phyloP scores from a whole-genome alignment of 2,888 invertebrate genomes.

The Zaprionus bogoriensis region DNA sequence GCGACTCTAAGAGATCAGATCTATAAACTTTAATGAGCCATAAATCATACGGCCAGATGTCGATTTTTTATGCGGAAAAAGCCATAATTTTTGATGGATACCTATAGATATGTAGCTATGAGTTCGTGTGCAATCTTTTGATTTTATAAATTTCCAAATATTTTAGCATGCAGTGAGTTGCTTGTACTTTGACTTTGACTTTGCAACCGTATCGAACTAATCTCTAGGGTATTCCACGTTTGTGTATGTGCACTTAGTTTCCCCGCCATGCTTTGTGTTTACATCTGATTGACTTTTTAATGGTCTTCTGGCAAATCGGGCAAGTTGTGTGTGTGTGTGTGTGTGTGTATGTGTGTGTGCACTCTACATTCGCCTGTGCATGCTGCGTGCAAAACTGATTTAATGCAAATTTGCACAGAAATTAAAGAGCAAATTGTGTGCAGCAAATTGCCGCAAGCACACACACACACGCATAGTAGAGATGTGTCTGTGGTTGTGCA shows the following conservation, averaged over 20 bases:
- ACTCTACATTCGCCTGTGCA: conserved; percentile 15
- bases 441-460: conserved; percentile 7
- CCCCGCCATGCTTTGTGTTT: conserved; percentile 22
- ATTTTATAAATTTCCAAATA: not conserved
- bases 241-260: not conserved
- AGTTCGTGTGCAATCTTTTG: not conserved
- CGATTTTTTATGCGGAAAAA: not conserved
- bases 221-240: not conserved
- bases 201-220: not conserved
- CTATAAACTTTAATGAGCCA: not conserved
- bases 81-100: not conserved
- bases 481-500: conserved; percentile 5
- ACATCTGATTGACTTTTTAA: conserved; percentile 62
- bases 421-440: conserved; percentile 34
- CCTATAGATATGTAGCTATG: not conserved
- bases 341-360: no score
- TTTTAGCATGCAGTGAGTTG: not conserved
- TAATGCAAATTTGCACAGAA: conserved; percentile 31
- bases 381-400: conserved; percentile 20
- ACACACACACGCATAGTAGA: not conserved
- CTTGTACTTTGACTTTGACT: not conserved
- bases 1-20: not conserved
- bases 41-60: not conserved
- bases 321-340: conserved; percentile 11
- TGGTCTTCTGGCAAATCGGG: conserved; percentile 32